Percentiles rank a stretch among this genome's conserved stretches.
Evolutionary conservation across 2,888 invertebrate genomes (phyloP).

Genomic region (Tenthredo notha): DNA sequence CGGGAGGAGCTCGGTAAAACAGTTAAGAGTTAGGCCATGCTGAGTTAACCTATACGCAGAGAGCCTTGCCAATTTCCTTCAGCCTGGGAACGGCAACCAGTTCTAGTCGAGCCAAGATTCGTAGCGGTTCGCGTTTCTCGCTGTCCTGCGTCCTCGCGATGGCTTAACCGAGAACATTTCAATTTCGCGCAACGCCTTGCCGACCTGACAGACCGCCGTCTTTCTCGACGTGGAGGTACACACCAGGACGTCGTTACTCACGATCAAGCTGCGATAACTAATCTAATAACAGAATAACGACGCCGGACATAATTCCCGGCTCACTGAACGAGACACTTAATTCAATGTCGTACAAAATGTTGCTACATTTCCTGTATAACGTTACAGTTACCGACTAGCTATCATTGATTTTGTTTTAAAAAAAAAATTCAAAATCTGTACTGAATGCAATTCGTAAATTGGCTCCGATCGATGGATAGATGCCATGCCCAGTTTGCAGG

Average conservation of each 20-base stretch:
- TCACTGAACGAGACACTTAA: constrained; percentile 31
- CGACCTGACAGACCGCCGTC: constrained; percentile 47
- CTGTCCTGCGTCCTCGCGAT: constrained; percentile 34
- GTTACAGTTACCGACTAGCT: background rate
- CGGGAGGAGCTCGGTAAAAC: constrained; percentile 37
- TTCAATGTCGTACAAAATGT: constrained; percentile 42
- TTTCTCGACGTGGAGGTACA: constrained; percentile 28
- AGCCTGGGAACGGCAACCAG: constrained; percentile 57
- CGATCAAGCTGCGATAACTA: constrained; percentile 52
- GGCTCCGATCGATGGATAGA: background rate
- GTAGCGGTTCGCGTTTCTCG: constrained; percentile 42
- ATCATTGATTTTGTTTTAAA: background rate
- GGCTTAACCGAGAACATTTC: constrained; percentile 52
- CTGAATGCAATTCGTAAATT: background rate
- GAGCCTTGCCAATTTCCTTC: constrained; percentile 60
- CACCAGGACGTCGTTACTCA: constrained; percentile 53
- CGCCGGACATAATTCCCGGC: constrained; percentile 34
- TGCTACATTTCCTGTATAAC: constrained; percentile 1
- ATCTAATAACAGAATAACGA: constrained; percentile 48
- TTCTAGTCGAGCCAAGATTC: constrained; percentile 34
- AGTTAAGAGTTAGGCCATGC: constrained; percentile 45
- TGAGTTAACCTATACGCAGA: constrained; percentile 41
- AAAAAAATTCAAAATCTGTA: background rate
- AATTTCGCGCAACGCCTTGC: constrained; percentile 51
- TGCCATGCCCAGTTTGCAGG: background rate